Conservation (phyloP, 2,888 invertebrate species). For the Rotaria socialis region DNA sequence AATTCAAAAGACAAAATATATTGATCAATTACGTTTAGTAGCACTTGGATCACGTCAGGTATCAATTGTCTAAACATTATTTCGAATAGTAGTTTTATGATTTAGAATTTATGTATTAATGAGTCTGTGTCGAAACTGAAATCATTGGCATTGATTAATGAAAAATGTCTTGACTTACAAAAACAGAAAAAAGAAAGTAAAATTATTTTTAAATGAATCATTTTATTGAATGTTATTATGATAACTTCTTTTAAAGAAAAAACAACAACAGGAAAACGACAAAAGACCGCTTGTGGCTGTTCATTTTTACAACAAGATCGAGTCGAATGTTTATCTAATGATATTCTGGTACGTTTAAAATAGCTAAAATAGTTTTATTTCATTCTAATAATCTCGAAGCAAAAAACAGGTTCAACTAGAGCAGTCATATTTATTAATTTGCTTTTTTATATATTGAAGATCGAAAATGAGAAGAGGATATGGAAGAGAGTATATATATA, state of each 20-base stretch:
- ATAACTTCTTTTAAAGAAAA: conserved; percentile 37
- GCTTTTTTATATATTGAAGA: too few species aligned
- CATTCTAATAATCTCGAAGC: too few species aligned
- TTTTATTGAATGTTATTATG: too few species aligned
- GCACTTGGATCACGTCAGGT: conserved; percentile 80
- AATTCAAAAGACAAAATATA: conserved; percentile 74
- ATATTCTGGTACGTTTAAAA: conserved; percentile 42
- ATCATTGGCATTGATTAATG: conserved; percentile 77
- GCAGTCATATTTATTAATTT: too few species aligned
- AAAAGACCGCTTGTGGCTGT: conserved; percentile 62
- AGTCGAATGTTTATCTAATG: conserved; percentile 22
- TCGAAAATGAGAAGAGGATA: too few species aligned
- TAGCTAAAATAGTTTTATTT: too few species aligned
- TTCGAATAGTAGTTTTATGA: neutral
- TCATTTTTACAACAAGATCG: conserved; percentile 54
- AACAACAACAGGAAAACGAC: conserved; percentile 57
- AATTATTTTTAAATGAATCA: neutral
- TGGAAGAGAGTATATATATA: too few species aligned
- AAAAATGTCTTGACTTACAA: conserved; percentile 62
- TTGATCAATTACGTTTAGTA: conserved; percentile 69
- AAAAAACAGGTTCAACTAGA: too few species aligned
- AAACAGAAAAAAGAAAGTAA: conserved; percentile 62
- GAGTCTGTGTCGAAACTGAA: conserved; percentile 70
- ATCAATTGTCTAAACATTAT: neutral
- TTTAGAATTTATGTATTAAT: conserved; percentile 78